These are phyloP conservation scores for Tipula helvola DNA, from an alignment of 2,888 invertebrate species.

Conservation along the genomic window DNA sequence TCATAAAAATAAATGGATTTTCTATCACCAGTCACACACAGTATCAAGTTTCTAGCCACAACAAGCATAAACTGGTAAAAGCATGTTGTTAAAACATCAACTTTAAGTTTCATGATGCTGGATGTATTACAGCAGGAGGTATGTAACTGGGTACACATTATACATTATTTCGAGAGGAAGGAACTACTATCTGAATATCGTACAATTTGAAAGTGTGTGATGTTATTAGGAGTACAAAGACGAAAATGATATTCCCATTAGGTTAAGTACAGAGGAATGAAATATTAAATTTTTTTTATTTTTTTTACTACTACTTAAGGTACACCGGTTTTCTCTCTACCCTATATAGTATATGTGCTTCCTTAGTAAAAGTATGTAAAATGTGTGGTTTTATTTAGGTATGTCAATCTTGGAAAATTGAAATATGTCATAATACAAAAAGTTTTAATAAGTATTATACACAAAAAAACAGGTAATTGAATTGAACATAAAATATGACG, in stretches of 20 bases:
- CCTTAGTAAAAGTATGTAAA: neutral
- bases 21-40: neutral
- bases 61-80: neutral
- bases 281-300: neutral
- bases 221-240: too few species aligned
- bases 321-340: neutral
- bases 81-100: neutral
- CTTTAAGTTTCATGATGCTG: neutral
- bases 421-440: neutral
- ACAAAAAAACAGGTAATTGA: neutral
- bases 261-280: neutral
- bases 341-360: neutral
- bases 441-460: neutral
- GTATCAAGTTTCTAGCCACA: neutral
- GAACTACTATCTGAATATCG: neutral
- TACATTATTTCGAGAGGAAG: too few species aligned
- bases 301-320: neutral
- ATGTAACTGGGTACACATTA: too few species aligned
- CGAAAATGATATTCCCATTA: neutral
- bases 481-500: neutral
- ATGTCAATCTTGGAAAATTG: neutral
- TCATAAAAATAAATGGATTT: neutral
- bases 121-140: too few species aligned
- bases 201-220: neutral
- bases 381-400: neutral